Evolutionary conservation across 2,888 invertebrate genomes (phyloP).

Genomic region (Homarus gammarus): DNA sequence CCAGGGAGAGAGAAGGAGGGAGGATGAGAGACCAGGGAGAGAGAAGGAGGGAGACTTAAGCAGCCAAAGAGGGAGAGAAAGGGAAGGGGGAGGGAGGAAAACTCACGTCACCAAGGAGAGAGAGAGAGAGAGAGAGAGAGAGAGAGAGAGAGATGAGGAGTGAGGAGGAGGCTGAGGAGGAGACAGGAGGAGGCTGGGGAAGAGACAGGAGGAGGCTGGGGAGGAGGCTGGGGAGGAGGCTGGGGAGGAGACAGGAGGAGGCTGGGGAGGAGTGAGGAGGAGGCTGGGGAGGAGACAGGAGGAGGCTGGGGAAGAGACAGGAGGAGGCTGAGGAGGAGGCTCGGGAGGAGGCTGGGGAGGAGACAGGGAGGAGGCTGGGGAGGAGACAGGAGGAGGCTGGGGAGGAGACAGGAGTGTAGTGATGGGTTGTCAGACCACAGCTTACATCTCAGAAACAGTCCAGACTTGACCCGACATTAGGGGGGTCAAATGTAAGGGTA

Average conservation of each 20-base stretch:
- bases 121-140: not conserved
- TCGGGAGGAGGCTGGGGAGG: too few species aligned
- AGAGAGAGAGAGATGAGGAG: not conserved
- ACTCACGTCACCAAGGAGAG: too few species aligned
- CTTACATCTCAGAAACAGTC: too few species aligned
- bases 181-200: not conserved
- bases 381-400: too few species aligned
- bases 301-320: not conserved
- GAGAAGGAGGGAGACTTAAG: not conserved
- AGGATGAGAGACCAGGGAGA: not conserved
- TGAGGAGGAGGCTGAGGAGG: not conserved
- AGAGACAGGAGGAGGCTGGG: not conserved
- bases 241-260: not conserved
- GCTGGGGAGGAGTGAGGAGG: constrained; percentile 29
- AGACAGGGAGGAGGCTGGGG: too few species aligned
- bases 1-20: constrained; percentile 11
- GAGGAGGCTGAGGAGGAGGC: too few species aligned
- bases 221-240: not conserved
- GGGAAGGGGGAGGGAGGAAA: not conserved
- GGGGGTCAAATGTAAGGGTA: too few species aligned
- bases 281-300: constrained; percentile 22
- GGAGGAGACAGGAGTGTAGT: too few species aligned
- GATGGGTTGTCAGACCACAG: too few species aligned
- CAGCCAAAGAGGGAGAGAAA: not conserved
- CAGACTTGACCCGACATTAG: too few species aligned